phyloP scores from a whole-genome alignment of 2,888 invertebrate genomes.

The Zygaena filipendulae region DNA sequence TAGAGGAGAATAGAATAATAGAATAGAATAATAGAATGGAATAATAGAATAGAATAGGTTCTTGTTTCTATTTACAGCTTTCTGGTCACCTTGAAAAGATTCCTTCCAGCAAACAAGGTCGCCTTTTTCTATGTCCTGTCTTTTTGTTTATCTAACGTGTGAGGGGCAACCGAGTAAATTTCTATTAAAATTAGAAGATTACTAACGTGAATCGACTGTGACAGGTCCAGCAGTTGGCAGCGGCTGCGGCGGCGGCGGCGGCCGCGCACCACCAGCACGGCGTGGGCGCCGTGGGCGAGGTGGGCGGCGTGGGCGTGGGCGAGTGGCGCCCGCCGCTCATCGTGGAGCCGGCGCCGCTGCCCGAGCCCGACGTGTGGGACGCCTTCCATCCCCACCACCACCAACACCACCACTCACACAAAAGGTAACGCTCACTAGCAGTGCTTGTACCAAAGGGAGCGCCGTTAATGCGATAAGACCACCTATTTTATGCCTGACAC shows the following conservation, averaged over 20 bases:
- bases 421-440: slow-evolving; percentile 38
- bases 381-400: slow-evolving; percentile 43
- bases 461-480: no score
- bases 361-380: slow-evolving; percentile 55
- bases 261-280: slow-evolving; percentile 81
- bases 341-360: slow-evolving; percentile 70
- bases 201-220: background rate
- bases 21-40: no score
- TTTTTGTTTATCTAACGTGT: no score
- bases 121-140: no score
- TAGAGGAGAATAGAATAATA: no score
- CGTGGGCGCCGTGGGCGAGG: slow-evolving; percentile 69
- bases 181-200: slow-evolving; percentile 9
- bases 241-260: slow-evolving; percentile 82
- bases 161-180: no score
- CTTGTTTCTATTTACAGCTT: no score
- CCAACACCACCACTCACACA: slow-evolving; percentile 39
- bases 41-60: no score
- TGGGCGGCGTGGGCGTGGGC: slow-evolving; percentile 31
- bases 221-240: slow-evolving; percentile 81
- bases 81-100: no score
- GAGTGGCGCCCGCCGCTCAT: slow-evolving; percentile 94
- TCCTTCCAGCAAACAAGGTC: no score
- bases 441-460: no score
- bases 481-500: no score